Percentiles rank a stretch among this genome's conserved stretches.
Conservation (phyloP, 2,113 vertebrate genomes). For the Electrona antarctica region DNA sequence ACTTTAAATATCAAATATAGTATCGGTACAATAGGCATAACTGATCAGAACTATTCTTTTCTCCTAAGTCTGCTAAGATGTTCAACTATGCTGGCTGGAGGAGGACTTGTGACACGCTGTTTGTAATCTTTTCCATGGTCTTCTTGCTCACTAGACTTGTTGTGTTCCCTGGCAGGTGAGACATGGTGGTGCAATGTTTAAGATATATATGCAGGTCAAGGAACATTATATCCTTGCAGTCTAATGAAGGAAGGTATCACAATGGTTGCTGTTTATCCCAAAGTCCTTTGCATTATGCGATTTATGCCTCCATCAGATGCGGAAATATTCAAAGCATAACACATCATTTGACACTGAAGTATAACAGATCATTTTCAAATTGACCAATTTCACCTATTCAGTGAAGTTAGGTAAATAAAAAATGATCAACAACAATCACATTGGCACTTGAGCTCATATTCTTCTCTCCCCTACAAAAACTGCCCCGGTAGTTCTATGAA, state of each 20-base stretch:
- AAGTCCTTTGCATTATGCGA: not conserved
- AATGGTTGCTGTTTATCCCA: not conserved
- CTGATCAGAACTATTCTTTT: not conserved
- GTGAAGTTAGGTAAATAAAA: too few relatives aligned
- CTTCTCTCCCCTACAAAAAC: too few relatives aligned
- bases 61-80: slow-evolving; percentile 85
- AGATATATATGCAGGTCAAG: not conserved
- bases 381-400: too few relatives aligned
- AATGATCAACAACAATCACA: too few relatives aligned
- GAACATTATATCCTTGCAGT: not conserved
- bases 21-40: not conserved
- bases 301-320: not conserved
- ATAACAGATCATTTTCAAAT: too few relatives aligned
- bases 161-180: slow-evolving; percentile 85
- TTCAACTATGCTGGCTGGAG: slow-evolving; percentile 87
- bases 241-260: not conserved
- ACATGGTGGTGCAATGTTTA: not conserved
- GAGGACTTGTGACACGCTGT: slow-evolving; percentile 82
- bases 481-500: too few relatives aligned
- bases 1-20: not conserved
- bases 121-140: slow-evolving; percentile 83
- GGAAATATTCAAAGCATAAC: too few relatives aligned
- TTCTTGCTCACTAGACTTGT: slow-evolving; percentile 86
- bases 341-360: too few relatives aligned
- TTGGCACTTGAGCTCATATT: too few relatives aligned